Base-by-base conservation (phyloP, 2,113 vertebrate species). In the Penelope pileata region DNA sequence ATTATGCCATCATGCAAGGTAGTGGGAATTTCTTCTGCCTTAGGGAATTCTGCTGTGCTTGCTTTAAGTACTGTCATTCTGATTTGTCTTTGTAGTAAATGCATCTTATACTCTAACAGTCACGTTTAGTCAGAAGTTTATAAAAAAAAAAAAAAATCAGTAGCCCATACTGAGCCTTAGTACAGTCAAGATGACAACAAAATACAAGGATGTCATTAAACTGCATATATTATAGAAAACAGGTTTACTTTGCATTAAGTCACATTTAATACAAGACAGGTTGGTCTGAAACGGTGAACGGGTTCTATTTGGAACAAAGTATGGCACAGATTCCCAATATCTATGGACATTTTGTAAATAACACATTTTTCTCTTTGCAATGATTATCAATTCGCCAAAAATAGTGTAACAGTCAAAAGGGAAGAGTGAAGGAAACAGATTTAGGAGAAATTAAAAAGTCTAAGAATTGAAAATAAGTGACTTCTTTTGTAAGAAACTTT, bases 351-450 rank as follows among this genome's bases (percentile, higher is more conserved):
- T 83, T 86, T 90, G 86, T 90, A 97, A 92, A 78, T 94, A 95
- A 96, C 80, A 92, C 30, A 19, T 82, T 95, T 90, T 95, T 87
- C 70, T 96, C 93, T 93, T 94, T 86, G 86, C 93, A 96, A 67
- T 97, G 97, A 98, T 98, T 98, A 98, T 97, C 97, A 80, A 96
- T 90, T 97, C 90, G 95, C 97, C 96, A 96, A 95, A 93, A 96
- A 86, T 27, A 97, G 86, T 82, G 24, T 97, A 96, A 97, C 84
- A 97, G 96, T 97, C 93, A 95, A 92, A 81, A 95, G 93, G 91
- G 97, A 95, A 97, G 92, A 96, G 87, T 68, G 67, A 80, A 97
- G 83, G 96, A 96, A 94, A 83, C 48, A 90, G 77, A 86, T 88
- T 96, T 95, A 96, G 43, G 51, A 97, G 89, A 96, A 82, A 63